Conservation (phyloP, 1,140 invertebrate species). For the Aphidius ervi region DNA sequence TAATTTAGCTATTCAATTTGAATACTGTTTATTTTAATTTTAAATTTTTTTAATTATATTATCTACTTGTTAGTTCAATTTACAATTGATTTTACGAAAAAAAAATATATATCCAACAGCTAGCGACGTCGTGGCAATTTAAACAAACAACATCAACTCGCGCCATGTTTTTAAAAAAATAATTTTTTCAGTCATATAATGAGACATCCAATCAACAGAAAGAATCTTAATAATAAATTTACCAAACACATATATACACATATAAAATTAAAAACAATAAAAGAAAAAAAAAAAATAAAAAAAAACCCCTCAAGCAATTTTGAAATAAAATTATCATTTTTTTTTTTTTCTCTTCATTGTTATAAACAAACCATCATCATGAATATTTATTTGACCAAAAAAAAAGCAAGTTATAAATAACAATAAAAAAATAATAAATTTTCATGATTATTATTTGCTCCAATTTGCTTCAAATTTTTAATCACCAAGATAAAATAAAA, state of each 20-base stretch:
- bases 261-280: neutral
- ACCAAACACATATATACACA: neutral
- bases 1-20: neutral
- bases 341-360: conserved; percentile 31
- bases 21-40: conserved; percentile 8
- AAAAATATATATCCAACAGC: conserved; percentile 20
- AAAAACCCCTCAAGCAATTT: neutral
- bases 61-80: neutral
- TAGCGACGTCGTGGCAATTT: conserved; percentile 31
- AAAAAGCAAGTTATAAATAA: too few relatives aligned
- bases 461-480: too few relatives aligned
- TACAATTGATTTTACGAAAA: neutral
- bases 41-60: neutral
- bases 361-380: neutral
- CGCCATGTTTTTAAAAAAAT: conserved; percentile 38
- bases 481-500: too few relatives aligned
- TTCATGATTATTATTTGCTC: too few relatives aligned
- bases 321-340: conserved; percentile 20
- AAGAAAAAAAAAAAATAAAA: neutral
- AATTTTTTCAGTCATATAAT: conserved; percentile 19
- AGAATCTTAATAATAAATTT: conserved; percentile 18
- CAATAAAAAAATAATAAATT: too few relatives aligned
- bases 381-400: neutral
- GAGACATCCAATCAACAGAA: conserved; percentile 27
- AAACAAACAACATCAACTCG: conserved; percentile 23